Conservation (phyloP, 2,113 vertebrate genomes). For the Oreotrochilus melanogaster region DNA sequence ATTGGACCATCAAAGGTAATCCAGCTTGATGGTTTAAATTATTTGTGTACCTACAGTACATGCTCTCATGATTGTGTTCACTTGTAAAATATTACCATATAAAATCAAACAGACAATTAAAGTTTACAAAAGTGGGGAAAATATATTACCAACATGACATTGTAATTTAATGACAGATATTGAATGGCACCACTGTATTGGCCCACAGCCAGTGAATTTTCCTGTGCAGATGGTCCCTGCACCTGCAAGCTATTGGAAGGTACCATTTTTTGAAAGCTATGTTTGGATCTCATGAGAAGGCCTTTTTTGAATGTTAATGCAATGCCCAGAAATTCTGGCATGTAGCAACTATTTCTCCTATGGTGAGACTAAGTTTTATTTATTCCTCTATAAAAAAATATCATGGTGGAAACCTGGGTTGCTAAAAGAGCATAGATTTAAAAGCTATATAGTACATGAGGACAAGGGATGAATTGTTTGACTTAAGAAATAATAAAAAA, state of each 20-base stretch:
- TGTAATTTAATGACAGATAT: conserved; percentile 39
- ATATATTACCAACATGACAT: not conserved
- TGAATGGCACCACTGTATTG: conserved; percentile 1
- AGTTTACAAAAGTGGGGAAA: conserved; percentile 46
- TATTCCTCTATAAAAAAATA: not conserved
- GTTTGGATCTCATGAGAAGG: conserved; percentile 32
- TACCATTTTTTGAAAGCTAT: conserved; percentile 29
- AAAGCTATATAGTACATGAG: not conserved
- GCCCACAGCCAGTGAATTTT: conserved; percentile 21
- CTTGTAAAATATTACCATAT: conserved; percentile 32
- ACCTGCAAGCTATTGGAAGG: conserved; percentile 49
- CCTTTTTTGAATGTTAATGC: conserved; percentile 18
- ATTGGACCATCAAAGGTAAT: conserved; percentile 13
- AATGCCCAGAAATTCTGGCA: conserved; percentile 20
- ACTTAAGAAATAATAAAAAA: not conserved
- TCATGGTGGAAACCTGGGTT: not conserved
- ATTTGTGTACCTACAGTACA: not conserved
- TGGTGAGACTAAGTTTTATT: not conserved
- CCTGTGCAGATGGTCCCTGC: conserved; percentile 31
- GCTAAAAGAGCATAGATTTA: not conserved
- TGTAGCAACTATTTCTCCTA: not conserved
- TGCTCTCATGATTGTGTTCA: conserved; percentile 7
- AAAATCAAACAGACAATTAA: conserved; percentile 48
- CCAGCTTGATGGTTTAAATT: conserved; percentile 3
- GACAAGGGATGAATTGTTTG: not conserved